These are phyloP conservation scores for Chrysopilus asiliformis DNA, from an alignment of 2,888 invertebrate genomes.

Conservation along the genomic window DNA sequence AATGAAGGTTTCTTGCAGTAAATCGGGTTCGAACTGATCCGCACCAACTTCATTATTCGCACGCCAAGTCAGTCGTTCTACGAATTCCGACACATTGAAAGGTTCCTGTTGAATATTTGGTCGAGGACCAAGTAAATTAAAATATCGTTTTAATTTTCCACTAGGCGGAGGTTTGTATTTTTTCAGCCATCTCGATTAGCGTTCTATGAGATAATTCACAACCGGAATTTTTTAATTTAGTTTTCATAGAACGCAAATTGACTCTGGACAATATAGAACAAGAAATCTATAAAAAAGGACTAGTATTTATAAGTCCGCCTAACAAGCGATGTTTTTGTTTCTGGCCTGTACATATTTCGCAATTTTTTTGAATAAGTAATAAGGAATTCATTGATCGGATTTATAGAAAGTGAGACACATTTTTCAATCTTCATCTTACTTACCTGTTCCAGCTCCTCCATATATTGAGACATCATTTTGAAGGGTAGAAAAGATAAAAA, in stretches of 20 bases:
- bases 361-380: no score
- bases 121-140: conserved; percentile 1
- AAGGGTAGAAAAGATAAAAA: no score
- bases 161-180: no score
- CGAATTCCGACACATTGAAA: conserved; percentile 94
- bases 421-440: conserved; percentile 14
- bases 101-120: conserved; percentile 57
- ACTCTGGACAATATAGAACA: no score
- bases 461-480: conserved; percentile 77
- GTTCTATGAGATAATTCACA: background rate
- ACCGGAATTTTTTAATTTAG: no score
- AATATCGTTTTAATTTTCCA: no score
- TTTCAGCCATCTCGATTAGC: no score
- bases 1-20: conserved; percentile 82
- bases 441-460: conserved; percentile 78
- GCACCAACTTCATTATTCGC: conserved; percentile 65
- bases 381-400: no score
- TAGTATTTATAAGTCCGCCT: background rate
- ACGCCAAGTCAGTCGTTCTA: conserved; percentile 90
- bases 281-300: background rate
- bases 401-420: no score
- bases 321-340: background rate
- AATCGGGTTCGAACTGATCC: conserved; percentile 69
- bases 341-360: background rate
- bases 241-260: no score